A percentile compares a stretch with the other conserved stretches of the same genome.
Conservation (phyloP, 2,888 invertebrate genomes). For the Polylopha cassiicola region DNA sequence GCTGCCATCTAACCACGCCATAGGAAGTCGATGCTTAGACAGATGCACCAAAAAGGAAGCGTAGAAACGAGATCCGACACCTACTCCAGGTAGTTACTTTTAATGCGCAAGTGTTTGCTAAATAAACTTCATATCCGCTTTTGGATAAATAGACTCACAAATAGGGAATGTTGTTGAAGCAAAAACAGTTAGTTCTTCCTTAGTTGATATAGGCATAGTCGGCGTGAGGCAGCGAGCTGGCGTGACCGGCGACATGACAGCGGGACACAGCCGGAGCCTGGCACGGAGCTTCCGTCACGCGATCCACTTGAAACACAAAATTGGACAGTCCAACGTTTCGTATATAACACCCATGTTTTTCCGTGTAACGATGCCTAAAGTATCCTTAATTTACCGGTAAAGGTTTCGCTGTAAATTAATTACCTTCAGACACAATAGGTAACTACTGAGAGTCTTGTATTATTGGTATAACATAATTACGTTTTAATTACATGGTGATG, state of each 20-base stretch:
- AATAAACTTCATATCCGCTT: slow-evolving; percentile 12
- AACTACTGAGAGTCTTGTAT: too few relatives aligned
- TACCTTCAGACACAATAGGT: too few relatives aligned
- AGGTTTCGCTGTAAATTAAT: too few relatives aligned
- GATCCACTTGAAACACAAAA: slow-evolving; percentile 45
- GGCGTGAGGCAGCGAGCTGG: slow-evolving; percentile 32
- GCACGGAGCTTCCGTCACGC: slow-evolving; percentile 62
- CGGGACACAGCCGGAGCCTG: slow-evolving; percentile 49
- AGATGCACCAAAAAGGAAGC: slow-evolving; percentile 46
- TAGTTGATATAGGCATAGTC: too few relatives aligned
- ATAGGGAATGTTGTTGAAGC: too few relatives aligned
- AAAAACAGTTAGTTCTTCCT: too few relatives aligned
- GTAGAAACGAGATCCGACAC: slow-evolving; percentile 24
- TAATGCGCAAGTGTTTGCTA: slow-evolving; percentile 8
- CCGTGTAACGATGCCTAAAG: background rate
- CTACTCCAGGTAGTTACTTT: slow-evolving; percentile 8
- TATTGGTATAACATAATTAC: too few relatives aligned
- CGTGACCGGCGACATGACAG: slow-evolving; percentile 69
- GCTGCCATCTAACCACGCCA: slow-evolving; percentile 53
- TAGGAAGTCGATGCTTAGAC: slow-evolving; percentile 56
- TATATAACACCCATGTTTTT: slow-evolving; percentile 30
- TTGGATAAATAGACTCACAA: too few relatives aligned
- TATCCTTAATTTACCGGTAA: too few relatives aligned
- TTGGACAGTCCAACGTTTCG: slow-evolving; percentile 28
- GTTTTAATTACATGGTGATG: too few relatives aligned